Evolutionary conservation across 2,797 vertebrate genomes (phyloP).

Genomic region (Mus caroli): DNA sequence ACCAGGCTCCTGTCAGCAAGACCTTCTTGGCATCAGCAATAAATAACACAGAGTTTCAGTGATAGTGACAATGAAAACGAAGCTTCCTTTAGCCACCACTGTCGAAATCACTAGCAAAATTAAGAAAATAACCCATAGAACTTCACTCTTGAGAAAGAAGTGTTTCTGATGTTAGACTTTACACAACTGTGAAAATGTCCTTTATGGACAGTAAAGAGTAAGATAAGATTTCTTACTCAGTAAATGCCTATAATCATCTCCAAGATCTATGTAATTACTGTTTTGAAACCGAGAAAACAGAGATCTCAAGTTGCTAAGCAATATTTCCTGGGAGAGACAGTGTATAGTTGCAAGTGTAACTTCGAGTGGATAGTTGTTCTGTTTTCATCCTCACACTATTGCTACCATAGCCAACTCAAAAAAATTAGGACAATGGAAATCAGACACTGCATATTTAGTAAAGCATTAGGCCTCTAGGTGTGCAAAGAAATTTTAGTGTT

Average conservation of each 20-base stretch:
- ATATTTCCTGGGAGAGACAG: background rate
- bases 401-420: background rate
- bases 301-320: background rate
- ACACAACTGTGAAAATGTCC: background rate
- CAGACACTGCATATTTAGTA: background rate
- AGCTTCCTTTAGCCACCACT: background rate
- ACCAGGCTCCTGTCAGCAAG: too few relatives aligned
- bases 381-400: background rate
- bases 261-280: background rate
- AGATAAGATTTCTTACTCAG: background rate
- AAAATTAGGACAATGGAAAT: background rate
- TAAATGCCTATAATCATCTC: background rate
- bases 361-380: background rate
- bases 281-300: background rate
- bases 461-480: background rate
- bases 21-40: background rate
- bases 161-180: slow-evolving; percentile 37
- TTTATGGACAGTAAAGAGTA: background rate
- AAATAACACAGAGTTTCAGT: slow-evolving; percentile 11
- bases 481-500: slow-evolving; percentile 16
- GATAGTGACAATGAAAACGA: slow-evolving; percentile 13
- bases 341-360: background rate
- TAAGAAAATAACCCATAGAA: slow-evolving; percentile 17
- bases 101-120: background rate
- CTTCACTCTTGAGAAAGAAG: background rate